A percentile compares a stretch with the other conserved stretches of the same genome.
Conservation (phyloP, 2,113 vertebrate species). For the Tinamus guttatus region DNA sequence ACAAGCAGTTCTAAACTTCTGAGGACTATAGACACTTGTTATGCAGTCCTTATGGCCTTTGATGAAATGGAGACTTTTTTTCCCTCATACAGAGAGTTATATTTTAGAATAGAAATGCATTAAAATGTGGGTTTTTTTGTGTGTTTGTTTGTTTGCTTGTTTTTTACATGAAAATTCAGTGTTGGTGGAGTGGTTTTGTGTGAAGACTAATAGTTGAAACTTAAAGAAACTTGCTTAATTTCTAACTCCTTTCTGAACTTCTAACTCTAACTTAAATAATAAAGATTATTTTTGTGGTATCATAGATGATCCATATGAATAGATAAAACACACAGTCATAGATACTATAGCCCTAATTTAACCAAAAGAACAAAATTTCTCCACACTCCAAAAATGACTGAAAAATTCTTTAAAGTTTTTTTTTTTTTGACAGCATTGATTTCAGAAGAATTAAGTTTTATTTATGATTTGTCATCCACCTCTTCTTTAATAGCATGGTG, state of each 20-base stretch:
- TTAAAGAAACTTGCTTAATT: background rate
- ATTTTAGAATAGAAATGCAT: no score
- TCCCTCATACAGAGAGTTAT: no score
- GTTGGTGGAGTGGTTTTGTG: no score
- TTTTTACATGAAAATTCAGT: no score
- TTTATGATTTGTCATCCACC: background rate
- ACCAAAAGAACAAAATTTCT: background rate
- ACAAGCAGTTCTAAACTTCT: background rate
- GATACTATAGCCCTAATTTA: background rate
- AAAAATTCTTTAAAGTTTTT: no score
- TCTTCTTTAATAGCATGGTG: background rate
- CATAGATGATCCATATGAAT: rapidly evolving
- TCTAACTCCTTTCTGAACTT: no score
- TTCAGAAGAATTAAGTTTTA: background rate
- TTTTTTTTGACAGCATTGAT: background rate
- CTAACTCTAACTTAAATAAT: no score
- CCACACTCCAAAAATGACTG: background rate
- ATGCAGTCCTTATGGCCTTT: no score
- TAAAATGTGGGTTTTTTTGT: no score
- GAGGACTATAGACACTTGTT: background rate
- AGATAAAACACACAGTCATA: background rate
- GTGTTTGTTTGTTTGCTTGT: no score
- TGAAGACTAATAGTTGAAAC: background rate
- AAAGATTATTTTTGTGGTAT: background rate
- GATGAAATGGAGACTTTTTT: no score